Base-by-base conservation (phyloP, 2,113 vertebrate species). In the Carettochelys insculpta region DNA sequence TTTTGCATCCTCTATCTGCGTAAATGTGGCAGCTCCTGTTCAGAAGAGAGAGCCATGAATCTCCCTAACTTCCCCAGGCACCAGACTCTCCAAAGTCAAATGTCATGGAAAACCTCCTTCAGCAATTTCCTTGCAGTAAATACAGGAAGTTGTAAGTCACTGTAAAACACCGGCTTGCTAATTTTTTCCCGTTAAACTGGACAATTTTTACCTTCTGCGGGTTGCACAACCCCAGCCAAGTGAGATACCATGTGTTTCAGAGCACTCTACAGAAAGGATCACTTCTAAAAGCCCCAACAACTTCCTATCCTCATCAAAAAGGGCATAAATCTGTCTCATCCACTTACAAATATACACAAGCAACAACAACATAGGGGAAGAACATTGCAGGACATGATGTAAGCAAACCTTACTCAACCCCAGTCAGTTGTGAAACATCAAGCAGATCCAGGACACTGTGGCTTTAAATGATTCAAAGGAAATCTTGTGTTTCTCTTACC, bases 381-480 rank as follows among this genome's bases (percentile, higher is more conserved):
- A 13, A 27, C 82, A 85, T 68, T 54, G 78, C 82, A 56, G 84
- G 83, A 83, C 65, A 52, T 10, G 89, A 92, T 91, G 91, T 86
- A 85, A 94, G 84, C 41, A 56, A 90, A 8, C 78, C 68, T 24
- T 13, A 73, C 1, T 43, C 27, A 43, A 11, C 47, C 68, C 52
- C 54, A 7, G 47, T 54, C 61, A 6, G 73, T 43, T 45, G 83
- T 54, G 71, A 86, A 92, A 91, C 3, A 56, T 17, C 92, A 4
- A 25, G 6, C 68, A 13, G 52, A 48, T 48, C 47, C 41, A 53
- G 22, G 52, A 45, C 91, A 76, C 73, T 51, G 88, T 20, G 83
- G 83, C 92, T 95, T 92, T 86, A 92, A 27, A 86, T n/a, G 45
- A 38, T 43, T 12, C 79, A 54, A 85, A 89, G 58, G 51, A 81